Evolutionary conservation across 1,140 invertebrate species (phyloP).

Genomic region (Eupristina koningsbergeri): DNA sequence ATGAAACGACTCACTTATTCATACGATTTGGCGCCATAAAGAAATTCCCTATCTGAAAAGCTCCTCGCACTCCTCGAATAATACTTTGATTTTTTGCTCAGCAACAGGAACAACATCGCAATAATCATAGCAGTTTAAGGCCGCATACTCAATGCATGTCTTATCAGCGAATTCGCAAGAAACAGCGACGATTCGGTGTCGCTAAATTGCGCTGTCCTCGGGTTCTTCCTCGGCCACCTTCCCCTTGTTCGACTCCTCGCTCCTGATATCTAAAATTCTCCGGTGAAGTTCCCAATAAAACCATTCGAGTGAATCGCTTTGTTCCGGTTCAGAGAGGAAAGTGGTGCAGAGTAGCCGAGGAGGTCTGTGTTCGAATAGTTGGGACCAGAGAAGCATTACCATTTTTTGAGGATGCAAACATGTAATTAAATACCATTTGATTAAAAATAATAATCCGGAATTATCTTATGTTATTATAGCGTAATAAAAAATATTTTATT

Average conservation of each 20-base stretch:
- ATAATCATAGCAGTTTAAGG: constrained; percentile 31
- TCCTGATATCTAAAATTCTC: constrained; percentile 4
- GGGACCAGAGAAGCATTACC: background rate
- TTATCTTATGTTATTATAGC: too few species aligned
- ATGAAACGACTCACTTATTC: background rate
- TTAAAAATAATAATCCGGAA: background rate
- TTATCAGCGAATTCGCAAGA: constrained; percentile 34
- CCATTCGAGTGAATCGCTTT: constrained; percentile 31
- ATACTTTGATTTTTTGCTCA: background rate
- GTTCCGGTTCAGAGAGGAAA: constrained; percentile 19
- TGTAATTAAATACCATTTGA: background rate
- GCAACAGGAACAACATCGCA: background rate
- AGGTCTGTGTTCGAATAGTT: background rate
- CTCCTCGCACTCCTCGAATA: background rate
- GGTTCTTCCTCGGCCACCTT: background rate
- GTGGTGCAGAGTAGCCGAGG: background rate
- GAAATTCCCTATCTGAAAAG: background rate
- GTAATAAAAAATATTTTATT: too few species aligned
- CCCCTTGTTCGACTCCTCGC: too few species aligned
- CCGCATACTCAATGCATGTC: background rate
- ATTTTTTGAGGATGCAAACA: background rate
- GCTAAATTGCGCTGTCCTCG: constrained; percentile 13
- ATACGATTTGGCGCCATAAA: background rate
- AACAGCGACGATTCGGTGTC: background rate
- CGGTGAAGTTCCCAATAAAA: constrained; percentile 26